Percentiles rank a stretch among this genome's conserved stretches.
Evolutionary conservation across 2,888 invertebrate genomes (phyloP).

Genomic region (Acleris literana): DNA sequence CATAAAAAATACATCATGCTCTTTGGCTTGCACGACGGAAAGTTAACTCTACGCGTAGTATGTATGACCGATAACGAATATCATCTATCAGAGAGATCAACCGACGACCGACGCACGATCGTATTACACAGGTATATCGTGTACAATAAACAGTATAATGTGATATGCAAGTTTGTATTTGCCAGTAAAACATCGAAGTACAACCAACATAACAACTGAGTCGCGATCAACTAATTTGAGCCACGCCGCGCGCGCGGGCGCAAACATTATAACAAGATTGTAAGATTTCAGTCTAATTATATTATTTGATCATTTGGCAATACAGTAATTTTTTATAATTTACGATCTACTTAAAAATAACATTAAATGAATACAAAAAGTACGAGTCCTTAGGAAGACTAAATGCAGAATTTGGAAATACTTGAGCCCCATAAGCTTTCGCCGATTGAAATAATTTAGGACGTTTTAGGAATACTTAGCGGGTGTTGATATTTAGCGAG

Average conservation of each 20-base stretch:
- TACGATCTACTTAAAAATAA: slow-evolving; percentile 60
- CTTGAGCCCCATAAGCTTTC: slow-evolving; percentile 30
- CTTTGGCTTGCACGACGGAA: slow-evolving; percentile 83
- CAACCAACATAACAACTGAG: slow-evolving; percentile 45
- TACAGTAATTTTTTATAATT: slow-evolving; percentile 65
- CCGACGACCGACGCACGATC: slow-evolving; percentile 59
- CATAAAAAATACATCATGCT: slow-evolving; percentile 82
- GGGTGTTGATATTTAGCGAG: slow-evolving; percentile 24
- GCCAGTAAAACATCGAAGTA: slow-evolving; percentile 49
- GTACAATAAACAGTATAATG: slow-evolving; percentile 52
- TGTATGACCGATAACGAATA: slow-evolving; percentile 65
- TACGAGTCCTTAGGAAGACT: slow-evolving; percentile 75
- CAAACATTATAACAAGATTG: slow-evolving; percentile 57
- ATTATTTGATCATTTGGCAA: slow-evolving; percentile 81
- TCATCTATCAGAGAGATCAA: slow-evolving; percentile 77
- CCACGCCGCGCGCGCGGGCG: slow-evolving; percentile 50
- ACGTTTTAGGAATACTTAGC: slow-evolving; percentile 14
- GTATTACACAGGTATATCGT: slow-evolving; percentile 39
- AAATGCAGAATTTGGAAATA: slow-evolving; percentile 45
- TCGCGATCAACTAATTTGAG: slow-evolving; percentile 55
- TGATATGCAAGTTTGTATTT: slow-evolving; percentile 72
- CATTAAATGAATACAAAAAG: slow-evolving; percentile 60
- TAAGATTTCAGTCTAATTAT: slow-evolving; percentile 78
- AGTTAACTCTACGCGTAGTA: slow-evolving; percentile 63
- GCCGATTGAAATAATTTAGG: slow-evolving; percentile 38